Base-by-base conservation (phyloP, 53 echinoderm and acorn worm species). In the Glandiceps talaboti region DNA sequence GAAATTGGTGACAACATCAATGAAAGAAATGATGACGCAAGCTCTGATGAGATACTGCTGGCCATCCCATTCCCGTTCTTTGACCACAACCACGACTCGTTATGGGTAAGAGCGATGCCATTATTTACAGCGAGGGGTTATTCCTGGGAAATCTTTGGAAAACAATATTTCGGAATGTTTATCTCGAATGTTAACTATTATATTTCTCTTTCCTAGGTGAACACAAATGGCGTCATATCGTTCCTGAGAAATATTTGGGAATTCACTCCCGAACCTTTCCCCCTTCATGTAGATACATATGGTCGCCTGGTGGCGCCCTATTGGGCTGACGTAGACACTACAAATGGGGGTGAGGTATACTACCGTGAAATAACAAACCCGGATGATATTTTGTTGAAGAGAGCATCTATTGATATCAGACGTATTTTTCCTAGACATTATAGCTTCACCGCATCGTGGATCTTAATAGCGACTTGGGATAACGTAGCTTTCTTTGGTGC, bases 31-130 rank as follows among this genome's bases (percentile, higher is more conserved):
- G 96, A 92, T 30, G 96, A 90, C 31, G 87, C 30, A 27, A 86
- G 33, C 25, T 81, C 64, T 14, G 73, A 79, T 12, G 76, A 83
- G 20, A 73, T 86, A 1, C 31, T 90, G 29, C 30, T 77, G 26
- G 30, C 88, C 28, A 82, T 27, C 75, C 74, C 86, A 30, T 95
- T 95, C 76, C 96, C 96, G 26, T 95, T 90, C 80, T 95, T 92
- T 78, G 96, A 95, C 80, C 85, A 88, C 74, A 90, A 95, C 82
- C 96, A 95, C 64, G 76, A 82, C 30, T 88, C 87, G 6, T 73
- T 92, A 27, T 90, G 86, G 82, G 96, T 95, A 79, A 92, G 94
- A 90, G n/a, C n/a, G n/a, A n/a, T n/a, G n/a, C n/a, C n/a, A n/a
- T n/a, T n/a, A n/a, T n/a, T n/a, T n/a, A n/a, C n/a, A n/a, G n/a